phyloP scores from a whole-genome alignment of 1,140 invertebrate genomes.

The Delia radicum region DNA sequence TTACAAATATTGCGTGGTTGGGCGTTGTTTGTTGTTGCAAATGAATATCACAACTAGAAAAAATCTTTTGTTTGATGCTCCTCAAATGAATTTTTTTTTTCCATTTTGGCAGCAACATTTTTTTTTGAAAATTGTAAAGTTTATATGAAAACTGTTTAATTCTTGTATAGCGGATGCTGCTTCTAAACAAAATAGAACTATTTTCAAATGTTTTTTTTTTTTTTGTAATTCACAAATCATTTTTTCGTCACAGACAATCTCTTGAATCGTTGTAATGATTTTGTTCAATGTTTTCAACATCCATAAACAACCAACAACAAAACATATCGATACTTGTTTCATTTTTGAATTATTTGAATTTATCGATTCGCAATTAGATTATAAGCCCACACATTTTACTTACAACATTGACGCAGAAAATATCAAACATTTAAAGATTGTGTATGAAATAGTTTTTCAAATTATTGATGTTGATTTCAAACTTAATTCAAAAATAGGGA shows the following conservation, averaged over 20 bases:
- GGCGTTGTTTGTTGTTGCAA: conserved; percentile 7
- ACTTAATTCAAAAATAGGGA: no score
- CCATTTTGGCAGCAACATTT: neutral
- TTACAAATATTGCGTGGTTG: conserved; percentile 19
- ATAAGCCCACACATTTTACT: conserved; percentile 15
- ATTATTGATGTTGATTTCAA: no score
- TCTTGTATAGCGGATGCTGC: neutral
- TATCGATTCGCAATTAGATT: conserved; percentile 23
- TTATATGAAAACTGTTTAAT: neutral
- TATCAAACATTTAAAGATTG: no score
- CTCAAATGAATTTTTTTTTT: neutral
- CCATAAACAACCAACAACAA: neutral
- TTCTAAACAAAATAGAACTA: neutral
- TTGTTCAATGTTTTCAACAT: neutral
- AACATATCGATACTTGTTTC: conserved; percentile 16
- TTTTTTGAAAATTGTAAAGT: neutral
- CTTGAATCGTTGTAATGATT: neutral
- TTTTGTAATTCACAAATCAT: neutral
- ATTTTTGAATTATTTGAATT: conserved; percentile 21
- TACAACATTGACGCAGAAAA: no score
- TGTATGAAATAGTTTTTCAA: no score
- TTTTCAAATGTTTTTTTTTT: neutral
- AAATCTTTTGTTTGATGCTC: neutral
- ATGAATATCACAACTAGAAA: neutral
- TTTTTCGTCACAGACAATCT: neutral